Evolutionary conservation across 2,888 invertebrate species (phyloP), one percentile per base, ranked within the genome.

Genomic region (Amphimallon solstitiale): DNA sequence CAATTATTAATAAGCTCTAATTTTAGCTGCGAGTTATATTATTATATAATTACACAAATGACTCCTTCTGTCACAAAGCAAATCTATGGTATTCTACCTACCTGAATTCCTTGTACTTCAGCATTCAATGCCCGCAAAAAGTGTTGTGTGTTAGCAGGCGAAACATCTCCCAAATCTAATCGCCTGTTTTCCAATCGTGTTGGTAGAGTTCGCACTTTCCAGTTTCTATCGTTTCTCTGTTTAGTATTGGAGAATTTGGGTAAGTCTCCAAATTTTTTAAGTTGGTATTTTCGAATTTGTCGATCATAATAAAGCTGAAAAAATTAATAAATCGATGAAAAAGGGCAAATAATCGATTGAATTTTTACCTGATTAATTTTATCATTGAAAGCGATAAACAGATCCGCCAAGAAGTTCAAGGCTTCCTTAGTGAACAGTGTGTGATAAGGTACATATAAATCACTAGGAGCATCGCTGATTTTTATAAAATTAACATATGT

Each of bases 161-260:
- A 87, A 0, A 89, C 88, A 78, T 90, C 89, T 6, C 90, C 89
- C 68, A 89, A 82, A 78, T 91, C 89, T 74, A 91, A 74, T 73
- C 86, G 85, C 67, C 89, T 86, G 77, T 88, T 85, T 71, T 85
- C 78, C 70, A 87, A 78, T 77, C 87, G 80, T 70, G 83, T 71
- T 54, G 90, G 85, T 70, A 90, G 77, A 49, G 88, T 84, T 59
- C 83, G 82, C 48, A 90, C 85, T 73, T 80, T 86, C 91, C 90
- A 91, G 34, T 83, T 77, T 63, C 77, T 79, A 71, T 86, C 82
- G 37, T 70, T 72, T 69, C 84, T 80, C 70, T 84, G 84, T 0
- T 77, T 54, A n/a, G 85, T 82, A 51, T 80, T 76, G 65, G 77
- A 78, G 72, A 88, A 87, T 68, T 81, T 79, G 7, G 81, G 80